Evolutionary conservation across 2,888 invertebrate genomes (phyloP).

Genomic region (Callyntrura sp.): DNA sequence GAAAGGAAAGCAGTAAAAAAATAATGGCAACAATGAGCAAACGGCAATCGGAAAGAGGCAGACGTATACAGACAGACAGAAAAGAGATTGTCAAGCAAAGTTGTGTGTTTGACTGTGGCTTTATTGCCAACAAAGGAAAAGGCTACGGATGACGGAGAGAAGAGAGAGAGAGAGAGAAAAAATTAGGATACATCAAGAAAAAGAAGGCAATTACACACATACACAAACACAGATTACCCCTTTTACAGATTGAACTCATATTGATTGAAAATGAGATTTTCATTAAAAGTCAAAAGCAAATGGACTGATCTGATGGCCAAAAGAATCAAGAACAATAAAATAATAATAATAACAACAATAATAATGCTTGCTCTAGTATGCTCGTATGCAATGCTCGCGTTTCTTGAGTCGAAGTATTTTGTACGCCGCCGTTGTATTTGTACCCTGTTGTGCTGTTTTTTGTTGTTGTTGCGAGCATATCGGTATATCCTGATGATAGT

Average conservation of each 20-base stretch:
- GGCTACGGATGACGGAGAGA: background rate
- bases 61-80: constrained; percentile 17
- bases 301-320: constrained; percentile 20
- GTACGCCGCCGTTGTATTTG: background rate
- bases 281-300: constrained; percentile 45
- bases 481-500: constrained; percentile 29
- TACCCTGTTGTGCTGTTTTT: constrained; percentile 7
- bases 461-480: background rate
- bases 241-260: constrained; percentile 25
- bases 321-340: constrained; percentile 24
- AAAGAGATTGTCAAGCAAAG: constrained; percentile 27
- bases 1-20: constrained; percentile 54
- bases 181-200: background rate
- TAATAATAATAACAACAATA: constrained; percentile 6
- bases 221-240: no score
- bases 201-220: constrained; percentile 50
- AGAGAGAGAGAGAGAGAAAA: background rate
- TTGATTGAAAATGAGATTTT: constrained; percentile 58
- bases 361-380: background rate
- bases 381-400: background rate
- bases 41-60: constrained; percentile 24
- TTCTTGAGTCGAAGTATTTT: background rate
- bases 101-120: background rate
- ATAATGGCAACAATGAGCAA: constrained; percentile 42
- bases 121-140: background rate